Conservation (phyloP, 1,140 invertebrate genomes). For the Drosophila rufa region DNA sequence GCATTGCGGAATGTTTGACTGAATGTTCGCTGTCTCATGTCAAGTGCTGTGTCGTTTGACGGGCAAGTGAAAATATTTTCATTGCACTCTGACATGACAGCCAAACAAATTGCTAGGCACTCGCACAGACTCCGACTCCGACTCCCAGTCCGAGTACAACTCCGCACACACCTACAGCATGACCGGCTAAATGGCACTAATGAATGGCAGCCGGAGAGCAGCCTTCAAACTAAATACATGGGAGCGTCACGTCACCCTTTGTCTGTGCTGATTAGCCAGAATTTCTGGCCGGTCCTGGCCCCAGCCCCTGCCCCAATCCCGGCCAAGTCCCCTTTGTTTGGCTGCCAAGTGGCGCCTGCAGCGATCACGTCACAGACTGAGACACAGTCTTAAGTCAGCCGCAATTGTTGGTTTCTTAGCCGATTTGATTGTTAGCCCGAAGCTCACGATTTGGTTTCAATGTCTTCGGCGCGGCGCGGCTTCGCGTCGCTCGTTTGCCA, state of each 20-base stretch:
- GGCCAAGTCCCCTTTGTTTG: slow-evolving; percentile 66
- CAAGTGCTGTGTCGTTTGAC: slow-evolving; percentile 62
- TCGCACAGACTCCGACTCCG: slow-evolving; percentile 17
- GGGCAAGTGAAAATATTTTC: slow-evolving; percentile 81
- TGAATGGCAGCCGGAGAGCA: slow-evolving; percentile 67
- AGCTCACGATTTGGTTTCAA: slow-evolving; percentile 77
- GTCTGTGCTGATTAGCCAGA: slow-evolving; percentile 80
- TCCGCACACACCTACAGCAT: slow-evolving; percentile 27
- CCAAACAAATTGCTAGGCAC: slow-evolving; percentile 72
- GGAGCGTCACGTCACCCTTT: slow-evolving; percentile 79
- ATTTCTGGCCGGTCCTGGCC: slow-evolving; percentile 62
- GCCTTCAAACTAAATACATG: slow-evolving; percentile 73
- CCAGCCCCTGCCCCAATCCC: slow-evolving; percentile 19
- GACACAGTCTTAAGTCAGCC: slow-evolving; percentile 41
- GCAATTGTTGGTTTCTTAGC: slow-evolving; percentile 68
- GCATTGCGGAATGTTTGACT: slow-evolving; percentile 80
- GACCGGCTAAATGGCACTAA: slow-evolving; percentile 72
- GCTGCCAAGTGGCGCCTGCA: slow-evolving; percentile 80
- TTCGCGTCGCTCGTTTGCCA: slow-evolving; percentile 51
- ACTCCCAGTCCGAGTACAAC: background rate
- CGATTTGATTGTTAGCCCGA: slow-evolving; percentile 67
- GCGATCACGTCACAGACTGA: slow-evolving; percentile 80
- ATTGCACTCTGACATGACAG: slow-evolving; percentile 83
- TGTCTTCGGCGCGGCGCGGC: slow-evolving; percentile 50
- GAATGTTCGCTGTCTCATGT: slow-evolving; percentile 70